These are phyloP conservation scores for Drepana arcuata DNA, from an alignment of 1,140 invertebrate genomes.

Conservation along the genomic window DNA sequence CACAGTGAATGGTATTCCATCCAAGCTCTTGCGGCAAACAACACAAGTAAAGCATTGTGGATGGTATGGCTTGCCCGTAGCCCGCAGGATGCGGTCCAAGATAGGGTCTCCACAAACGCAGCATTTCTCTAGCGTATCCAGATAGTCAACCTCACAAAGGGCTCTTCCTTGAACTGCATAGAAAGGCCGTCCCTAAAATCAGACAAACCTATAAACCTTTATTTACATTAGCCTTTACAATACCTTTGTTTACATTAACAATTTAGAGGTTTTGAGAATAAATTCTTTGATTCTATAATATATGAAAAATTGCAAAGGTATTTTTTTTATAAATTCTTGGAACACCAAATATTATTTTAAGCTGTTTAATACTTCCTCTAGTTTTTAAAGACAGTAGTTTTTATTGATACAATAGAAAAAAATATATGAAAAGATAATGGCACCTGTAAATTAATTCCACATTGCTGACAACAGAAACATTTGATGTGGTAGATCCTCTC, in stretches of 20 bases:
- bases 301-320: too few species aligned
- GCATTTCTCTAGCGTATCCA: conserved; percentile 96
- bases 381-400: too few species aligned
- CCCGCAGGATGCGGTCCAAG: conserved; percentile 92
- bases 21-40: conserved; percentile 94
- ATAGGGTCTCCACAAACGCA: conserved; percentile 95
- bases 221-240: too few species aligned
- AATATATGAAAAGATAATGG: too few species aligned
- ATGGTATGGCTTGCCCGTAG: conserved; percentile 97
- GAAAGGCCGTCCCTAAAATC: conserved; percentile 87
- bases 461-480: conserved; percentile 95
- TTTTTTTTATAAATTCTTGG: too few species aligned
- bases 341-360: too few species aligned
- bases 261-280: too few species aligned
- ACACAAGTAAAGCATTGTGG: conserved; percentile 97
- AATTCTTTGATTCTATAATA: too few species aligned
- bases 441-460: conserved; percentile 84
- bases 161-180: conserved; percentile 94
- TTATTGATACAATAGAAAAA: neutral
- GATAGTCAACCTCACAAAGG: conserved; percentile 94
- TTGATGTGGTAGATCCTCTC: conserved; percentile 95
- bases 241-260: too few species aligned
- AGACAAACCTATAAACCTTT: too few species aligned
- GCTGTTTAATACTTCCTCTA: too few species aligned
- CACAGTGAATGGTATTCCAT: conserved; percentile 97